Evolutionary conservation across 1,140 invertebrate genomes (phyloP).

Genomic region (Maniola jurtina): DNA sequence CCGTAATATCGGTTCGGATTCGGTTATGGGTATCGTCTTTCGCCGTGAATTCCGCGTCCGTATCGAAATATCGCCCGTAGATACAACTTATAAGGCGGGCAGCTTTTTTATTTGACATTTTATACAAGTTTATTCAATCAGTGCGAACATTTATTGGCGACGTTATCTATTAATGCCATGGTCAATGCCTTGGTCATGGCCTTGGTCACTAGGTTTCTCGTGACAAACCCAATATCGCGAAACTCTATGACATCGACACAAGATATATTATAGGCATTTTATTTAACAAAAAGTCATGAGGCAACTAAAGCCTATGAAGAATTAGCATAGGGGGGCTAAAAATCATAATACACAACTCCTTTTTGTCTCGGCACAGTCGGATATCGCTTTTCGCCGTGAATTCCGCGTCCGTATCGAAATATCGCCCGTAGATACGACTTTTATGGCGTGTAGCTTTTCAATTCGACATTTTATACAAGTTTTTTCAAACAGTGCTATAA

Average conservation of each 20-base stretch:
- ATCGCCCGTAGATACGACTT: slow-evolving; percentile 61
- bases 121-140: slow-evolving; percentile 79
- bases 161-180: slow-evolving; percentile 78
- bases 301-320: too few relatives aligned
- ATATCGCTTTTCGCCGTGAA: slow-evolving; percentile 29
- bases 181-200: too few relatives aligned
- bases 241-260: too few relatives aligned
- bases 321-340: too few relatives aligned
- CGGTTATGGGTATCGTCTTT: slow-evolving; percentile 26
- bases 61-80: slow-evolving; percentile 58
- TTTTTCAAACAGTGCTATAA: slow-evolving; percentile 77
- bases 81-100: slow-evolving; percentile 67
- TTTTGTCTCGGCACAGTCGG: not conserved
- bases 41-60: slow-evolving; percentile 33
- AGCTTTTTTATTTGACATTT: slow-evolving; percentile 78
- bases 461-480: slow-evolving; percentile 79
- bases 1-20: too few relatives aligned
- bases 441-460: slow-evolving; percentile 73
- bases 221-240: too few relatives aligned
- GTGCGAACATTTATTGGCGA: slow-evolving; percentile 65
- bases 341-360: too few relatives aligned
- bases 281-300: too few relatives aligned
- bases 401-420: slow-evolving; percentile 46
- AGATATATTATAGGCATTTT: too few relatives aligned
- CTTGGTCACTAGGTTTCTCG: too few relatives aligned